These are phyloP conservation scores for Epinephelus lanceolatus DNA, from an alignment of 2,113 vertebrate genomes.

Conservation along the genomic window DNA sequence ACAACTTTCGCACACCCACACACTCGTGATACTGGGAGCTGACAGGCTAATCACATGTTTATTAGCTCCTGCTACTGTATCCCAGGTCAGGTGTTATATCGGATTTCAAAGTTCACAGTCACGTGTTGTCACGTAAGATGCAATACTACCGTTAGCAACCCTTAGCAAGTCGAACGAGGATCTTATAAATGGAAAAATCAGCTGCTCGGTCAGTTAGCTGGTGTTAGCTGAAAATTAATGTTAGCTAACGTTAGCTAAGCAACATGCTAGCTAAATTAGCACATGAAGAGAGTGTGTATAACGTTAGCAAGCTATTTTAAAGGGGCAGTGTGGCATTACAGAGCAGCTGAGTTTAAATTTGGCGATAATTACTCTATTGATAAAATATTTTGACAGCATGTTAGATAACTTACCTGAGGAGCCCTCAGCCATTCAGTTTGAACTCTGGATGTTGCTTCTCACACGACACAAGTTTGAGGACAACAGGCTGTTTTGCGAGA, in stretches of 20 bases:
- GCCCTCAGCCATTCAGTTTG: constrained; percentile 77
- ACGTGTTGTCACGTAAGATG: not conserved
- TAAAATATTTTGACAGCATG: not conserved
- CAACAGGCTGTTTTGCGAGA: not conserved
- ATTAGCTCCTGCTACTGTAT: not conserved
- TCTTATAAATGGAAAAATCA: not conserved
- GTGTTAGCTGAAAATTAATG: constrained; percentile 20
- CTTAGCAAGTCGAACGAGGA: not conserved
- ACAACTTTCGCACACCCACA: not conserved
- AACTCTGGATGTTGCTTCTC: constrained; percentile 16
- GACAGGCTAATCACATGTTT: not conserved
- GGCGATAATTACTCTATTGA: too few relatives aligned
- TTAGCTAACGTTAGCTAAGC: constrained; percentile 7
- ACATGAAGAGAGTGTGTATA: not conserved
- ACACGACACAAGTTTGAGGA: constrained; percentile 17
- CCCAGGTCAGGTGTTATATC: not conserved
- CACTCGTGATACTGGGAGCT: not conserved
- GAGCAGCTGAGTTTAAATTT: not conserved
- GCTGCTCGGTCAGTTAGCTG: constrained; percentile 3
- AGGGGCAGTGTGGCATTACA: accelerated
- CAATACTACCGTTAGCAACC: not conserved
- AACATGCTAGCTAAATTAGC: not conserved
- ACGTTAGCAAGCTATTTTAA: not conserved
- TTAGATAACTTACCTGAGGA: constrained; percentile 64
- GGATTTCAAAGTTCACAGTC: constrained; percentile 26